Conservation (phyloP, 2,888 invertebrate genomes). For the Hirtodrosophila cameraria region DNA sequence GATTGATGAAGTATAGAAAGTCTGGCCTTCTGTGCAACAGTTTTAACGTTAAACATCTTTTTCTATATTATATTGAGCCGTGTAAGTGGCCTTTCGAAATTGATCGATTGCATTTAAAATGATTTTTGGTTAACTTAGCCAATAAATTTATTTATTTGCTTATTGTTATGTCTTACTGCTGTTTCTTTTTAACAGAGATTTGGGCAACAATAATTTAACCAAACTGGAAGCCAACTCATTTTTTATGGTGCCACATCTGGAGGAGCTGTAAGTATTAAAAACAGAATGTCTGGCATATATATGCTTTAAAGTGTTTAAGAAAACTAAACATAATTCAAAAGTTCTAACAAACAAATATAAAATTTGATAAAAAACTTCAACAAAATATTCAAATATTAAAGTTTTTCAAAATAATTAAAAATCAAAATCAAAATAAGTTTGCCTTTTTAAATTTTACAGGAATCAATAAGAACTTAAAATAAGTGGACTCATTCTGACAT, state of each 20-base stretch:
- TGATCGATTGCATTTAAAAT: conserved; percentile 60
- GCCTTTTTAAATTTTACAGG: too few relatives aligned
- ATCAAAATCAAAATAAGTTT: too few relatives aligned
- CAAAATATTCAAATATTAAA: not conserved
- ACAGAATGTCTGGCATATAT: conserved; percentile 6
- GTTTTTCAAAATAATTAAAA: too few relatives aligned
- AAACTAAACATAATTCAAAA: not conserved
- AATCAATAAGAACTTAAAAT: too few relatives aligned
- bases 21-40: conserved; percentile 3
- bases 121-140: conserved; percentile 8
- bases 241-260: conserved; percentile 87
- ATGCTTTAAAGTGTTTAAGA: conserved; percentile 9
- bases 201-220: conserved; percentile 92
- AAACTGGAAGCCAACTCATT: conserved; percentile 89
- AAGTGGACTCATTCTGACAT: too few relatives aligned
- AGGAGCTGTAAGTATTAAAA: conserved; percentile 89
- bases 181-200: conserved; percentile 86
- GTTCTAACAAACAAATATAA: not conserved
- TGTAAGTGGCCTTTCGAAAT: conserved; percentile 48
- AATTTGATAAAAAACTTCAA: not conserved
- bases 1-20: conserved; percentile 62
- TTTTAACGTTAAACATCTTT: conserved; percentile 47
- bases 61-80: conserved; percentile 30
- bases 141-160: conserved; percentile 50
- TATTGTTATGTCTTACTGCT: conserved; percentile 40